Percentiles rank a stretch among this genome's conserved stretches.
Evolutionary conservation across 2,888 invertebrate species (phyloP).

Genomic region (Leptopterna dolabrata): DNA sequence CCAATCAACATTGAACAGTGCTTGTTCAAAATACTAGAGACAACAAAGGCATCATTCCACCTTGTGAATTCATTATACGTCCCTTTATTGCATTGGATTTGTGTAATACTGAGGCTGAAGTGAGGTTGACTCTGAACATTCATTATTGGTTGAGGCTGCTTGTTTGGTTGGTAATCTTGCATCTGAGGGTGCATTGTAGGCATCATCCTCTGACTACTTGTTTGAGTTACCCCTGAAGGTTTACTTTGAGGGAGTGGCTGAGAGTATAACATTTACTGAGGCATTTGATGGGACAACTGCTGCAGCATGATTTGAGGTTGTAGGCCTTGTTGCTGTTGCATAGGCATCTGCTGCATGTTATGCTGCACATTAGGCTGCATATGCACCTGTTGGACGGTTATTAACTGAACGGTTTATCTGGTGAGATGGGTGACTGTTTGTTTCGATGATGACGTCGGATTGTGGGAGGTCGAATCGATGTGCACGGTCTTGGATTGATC

Average conservation of each 20-base stretch:
- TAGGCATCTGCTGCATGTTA: constrained; percentile 59
- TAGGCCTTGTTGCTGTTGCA: constrained; percentile 59
- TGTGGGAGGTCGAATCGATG: too few species aligned
- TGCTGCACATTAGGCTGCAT: constrained; percentile 61
- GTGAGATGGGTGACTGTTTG: too few species aligned
- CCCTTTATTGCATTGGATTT: constrained; percentile 53
- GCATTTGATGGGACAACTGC: constrained; percentile 58
- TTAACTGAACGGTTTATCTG: too few species aligned
- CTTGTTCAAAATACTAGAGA: too few species aligned
- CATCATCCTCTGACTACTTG: constrained; percentile 67
- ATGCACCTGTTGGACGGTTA: constrained; percentile 42
- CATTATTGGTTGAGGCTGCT: constrained; percentile 57
- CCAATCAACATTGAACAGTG: too few species aligned
- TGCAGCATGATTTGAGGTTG: constrained; percentile 59
- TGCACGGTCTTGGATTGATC: too few species aligned
- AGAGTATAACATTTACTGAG: constrained; percentile 60
- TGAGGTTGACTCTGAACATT: constrained; percentile 58
- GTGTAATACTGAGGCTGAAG: constrained; percentile 59
- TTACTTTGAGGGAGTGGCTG: constrained; percentile 47
- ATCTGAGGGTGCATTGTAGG: constrained; percentile 70
- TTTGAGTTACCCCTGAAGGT: constrained; percentile 56
- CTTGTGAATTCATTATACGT: constrained; percentile 64
- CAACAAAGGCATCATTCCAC: constrained; percentile 56
- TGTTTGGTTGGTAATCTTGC: constrained; percentile 64
- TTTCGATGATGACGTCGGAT: too few species aligned